phyloP scores from a whole-genome alignment of 2,888 invertebrate genomes.

The Coelogynopora nodosa region DNA sequence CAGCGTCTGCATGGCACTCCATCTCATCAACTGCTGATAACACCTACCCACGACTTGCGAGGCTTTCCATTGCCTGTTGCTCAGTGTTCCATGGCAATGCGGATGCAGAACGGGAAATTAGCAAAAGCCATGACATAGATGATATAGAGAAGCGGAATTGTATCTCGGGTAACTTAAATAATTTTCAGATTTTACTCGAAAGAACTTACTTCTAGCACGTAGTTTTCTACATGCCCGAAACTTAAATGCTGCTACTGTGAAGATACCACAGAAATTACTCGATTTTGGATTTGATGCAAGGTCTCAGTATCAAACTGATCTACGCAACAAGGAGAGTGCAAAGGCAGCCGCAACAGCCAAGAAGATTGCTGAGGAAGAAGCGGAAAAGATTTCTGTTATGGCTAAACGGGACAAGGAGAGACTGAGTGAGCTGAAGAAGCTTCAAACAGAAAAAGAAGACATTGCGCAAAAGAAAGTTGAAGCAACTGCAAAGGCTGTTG shows the following conservation, averaged over 20 bases:
- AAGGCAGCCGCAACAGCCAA: no score
- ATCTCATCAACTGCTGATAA: neutral
- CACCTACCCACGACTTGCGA: neutral
- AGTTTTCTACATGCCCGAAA: conserved; percentile 2
- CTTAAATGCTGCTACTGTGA: neutral
- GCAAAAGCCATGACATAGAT: neutral
- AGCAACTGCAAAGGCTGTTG: neutral
- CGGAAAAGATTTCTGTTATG: no score
- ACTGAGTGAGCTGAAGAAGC: no score
- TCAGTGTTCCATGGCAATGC: neutral
- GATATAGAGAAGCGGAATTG: neutral
- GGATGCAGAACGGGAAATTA: neutral
- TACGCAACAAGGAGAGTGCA: neutral
- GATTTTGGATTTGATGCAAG: neutral
- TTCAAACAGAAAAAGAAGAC: neutral
- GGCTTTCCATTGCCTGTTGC: neutral
- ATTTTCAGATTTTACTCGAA: conserved; percentile 8
- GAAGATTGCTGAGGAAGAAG: no score
- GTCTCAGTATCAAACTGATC: neutral
- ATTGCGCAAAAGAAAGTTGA: neutral
- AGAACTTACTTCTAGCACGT: neutral
- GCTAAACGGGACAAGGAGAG: no score
- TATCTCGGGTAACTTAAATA: neutral
- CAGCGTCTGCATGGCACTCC: neutral
- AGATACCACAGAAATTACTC: neutral